phyloP scores from a whole-genome alignment of 2,113 vertebrate species.

The Cricetomys ansorgei region DNA sequence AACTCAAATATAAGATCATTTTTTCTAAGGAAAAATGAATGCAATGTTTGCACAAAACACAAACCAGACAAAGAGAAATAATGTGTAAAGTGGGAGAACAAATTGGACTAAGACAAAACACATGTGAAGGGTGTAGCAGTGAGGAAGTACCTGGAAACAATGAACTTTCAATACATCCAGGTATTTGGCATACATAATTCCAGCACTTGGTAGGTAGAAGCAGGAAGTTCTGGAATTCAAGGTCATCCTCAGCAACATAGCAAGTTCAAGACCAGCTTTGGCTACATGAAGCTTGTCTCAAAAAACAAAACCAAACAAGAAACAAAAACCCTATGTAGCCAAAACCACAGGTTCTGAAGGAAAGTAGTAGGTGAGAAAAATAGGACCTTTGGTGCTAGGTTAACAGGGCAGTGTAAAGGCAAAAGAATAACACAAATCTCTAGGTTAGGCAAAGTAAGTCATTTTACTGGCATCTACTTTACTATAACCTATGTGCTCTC shows the following conservation, averaged over 20 bases:
- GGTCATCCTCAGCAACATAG: too few relatives aligned
- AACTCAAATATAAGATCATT: conserved; percentile 26
- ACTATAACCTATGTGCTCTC: neutral
- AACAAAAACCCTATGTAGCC: neutral
- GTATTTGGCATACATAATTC: neutral
- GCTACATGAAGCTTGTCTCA: neutral
- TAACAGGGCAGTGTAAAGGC: neutral
- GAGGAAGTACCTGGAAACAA: neutral
- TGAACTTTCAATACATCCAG: neutral
- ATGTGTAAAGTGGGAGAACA: neutral
- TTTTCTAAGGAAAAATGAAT: neutral
- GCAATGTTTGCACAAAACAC: neutral
- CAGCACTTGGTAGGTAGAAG: neutral
- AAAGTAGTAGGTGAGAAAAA: neutral
- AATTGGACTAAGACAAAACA: neutral
- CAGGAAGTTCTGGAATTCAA: neutral
- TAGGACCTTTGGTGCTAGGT: neutral
- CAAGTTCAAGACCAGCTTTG: neutral
- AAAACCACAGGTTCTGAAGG: neutral
- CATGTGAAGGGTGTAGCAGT: neutral
- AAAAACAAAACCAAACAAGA: neutral
- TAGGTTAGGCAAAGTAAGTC: neutral
- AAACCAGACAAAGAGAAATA: neutral
- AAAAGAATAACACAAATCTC: conserved; percentile 9
- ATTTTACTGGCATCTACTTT: neutral